phyloP scores from a whole-genome alignment of 2,113 vertebrate species.

The Corydoras sp. region DNA sequence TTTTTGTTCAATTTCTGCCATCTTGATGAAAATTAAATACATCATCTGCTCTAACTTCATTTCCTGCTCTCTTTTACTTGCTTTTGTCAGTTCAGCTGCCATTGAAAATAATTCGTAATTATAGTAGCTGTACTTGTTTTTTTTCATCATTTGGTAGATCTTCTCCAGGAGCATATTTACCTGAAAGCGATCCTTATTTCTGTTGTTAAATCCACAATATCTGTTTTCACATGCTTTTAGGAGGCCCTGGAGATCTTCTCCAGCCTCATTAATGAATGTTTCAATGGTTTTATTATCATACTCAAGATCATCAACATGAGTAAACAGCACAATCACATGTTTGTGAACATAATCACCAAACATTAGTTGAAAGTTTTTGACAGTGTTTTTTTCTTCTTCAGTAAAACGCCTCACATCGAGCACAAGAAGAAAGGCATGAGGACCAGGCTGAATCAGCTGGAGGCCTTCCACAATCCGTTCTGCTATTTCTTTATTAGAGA shows the following conservation, averaged over 20 bases:
- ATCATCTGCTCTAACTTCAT: too few species aligned
- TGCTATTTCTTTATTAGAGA: neutral
- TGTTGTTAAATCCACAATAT: slow-evolving; percentile 17
- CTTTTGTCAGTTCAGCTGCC: too few species aligned
- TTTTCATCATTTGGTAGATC: neutral
- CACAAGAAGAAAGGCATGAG: slow-evolving; percentile 37
- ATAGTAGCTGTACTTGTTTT: slow-evolving; percentile 6
- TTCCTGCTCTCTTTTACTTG: too few species aligned
- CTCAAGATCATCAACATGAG: slow-evolving; percentile 32
- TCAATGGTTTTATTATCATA: slow-evolving; percentile 9
- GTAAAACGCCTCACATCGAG: slow-evolving; percentile 23
- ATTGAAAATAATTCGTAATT: slow-evolving; percentile 1
- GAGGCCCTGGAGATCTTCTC: neutral
- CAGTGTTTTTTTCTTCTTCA: slow-evolving; percentile 28
- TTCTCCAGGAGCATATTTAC: neutral
- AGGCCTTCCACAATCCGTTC: slow-evolving; percentile 15
- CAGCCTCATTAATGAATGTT: neutral
- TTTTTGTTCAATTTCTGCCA: too few species aligned
- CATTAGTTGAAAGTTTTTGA: slow-evolving; percentile 27
- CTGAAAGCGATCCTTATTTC: neutral
- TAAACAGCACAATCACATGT: slow-evolving; percentile 37
- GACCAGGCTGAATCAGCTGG: slow-evolving; percentile 18
- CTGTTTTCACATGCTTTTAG: neutral
- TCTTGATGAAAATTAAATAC: too few species aligned
- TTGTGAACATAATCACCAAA: slow-evolving; percentile 28